A percentile compares a stretch with the other conserved stretches of the same genome.
phyloP scores from a whole-genome alignment of 2,113 vertebrate species.

The Scopus umbretta region DNA sequence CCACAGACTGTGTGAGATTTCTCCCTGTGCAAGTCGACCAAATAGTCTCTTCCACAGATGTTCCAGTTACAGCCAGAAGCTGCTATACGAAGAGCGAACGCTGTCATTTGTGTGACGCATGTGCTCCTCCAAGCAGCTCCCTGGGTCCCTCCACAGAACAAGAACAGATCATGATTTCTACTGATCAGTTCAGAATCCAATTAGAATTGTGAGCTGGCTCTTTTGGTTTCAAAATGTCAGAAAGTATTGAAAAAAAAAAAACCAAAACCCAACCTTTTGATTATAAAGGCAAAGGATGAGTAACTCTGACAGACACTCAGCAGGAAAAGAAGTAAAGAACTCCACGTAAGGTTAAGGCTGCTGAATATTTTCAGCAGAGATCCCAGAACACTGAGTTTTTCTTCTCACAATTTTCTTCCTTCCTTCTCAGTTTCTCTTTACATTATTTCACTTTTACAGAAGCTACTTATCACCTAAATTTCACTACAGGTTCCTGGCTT shows the following conservation, averaged over 20 bases:
- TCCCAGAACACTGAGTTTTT: not conserved
- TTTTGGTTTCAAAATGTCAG: not conserved
- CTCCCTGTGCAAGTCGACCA: not conserved
- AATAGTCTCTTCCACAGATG: not conserved
- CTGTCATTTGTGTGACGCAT: not conserved
- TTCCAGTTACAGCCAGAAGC: not conserved
- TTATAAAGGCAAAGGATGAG: not conserved
- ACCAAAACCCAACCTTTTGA: not conserved
- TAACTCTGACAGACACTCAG: not conserved
- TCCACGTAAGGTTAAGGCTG: not conserved
- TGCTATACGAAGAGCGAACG: not conserved
- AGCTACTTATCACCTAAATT: not conserved
- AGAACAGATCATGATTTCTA: not conserved
- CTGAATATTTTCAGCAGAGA: not conserved
- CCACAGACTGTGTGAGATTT: not conserved
- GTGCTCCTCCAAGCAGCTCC: rapidly evolving
- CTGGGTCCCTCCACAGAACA: not conserved
- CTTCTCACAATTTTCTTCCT: not conserved
- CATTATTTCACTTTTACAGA: not conserved
- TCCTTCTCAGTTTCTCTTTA: not conserved
- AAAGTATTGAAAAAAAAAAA: rapidly evolving
- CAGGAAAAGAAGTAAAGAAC: not conserved
- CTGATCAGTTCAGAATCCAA: not conserved
- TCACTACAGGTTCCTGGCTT: not conserved
- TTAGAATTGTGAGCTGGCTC: not conserved